phyloP scores from a whole-genome alignment of 2,888 invertebrate species.

The Plagodis dolabraria region DNA sequence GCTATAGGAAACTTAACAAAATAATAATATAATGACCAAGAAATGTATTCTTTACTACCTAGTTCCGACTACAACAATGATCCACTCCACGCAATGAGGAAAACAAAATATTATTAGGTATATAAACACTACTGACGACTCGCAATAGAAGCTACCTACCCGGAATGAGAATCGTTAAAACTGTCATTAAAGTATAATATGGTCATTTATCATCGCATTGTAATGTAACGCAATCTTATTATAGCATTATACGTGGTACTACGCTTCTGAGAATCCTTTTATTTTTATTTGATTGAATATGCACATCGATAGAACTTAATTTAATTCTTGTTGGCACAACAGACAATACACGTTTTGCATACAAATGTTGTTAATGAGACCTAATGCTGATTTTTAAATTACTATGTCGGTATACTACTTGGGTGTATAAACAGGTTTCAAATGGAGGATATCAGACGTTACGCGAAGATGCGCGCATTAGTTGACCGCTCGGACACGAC shows the following conservation, averaged over 20 bases:
- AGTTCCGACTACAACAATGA: slow-evolving; percentile 2
- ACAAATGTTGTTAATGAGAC: slow-evolving; percentile 13
- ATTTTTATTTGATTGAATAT: neutral
- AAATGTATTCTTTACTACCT: too few species aligned
- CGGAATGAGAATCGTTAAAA: slow-evolving; percentile 20
- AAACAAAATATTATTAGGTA: slow-evolving; percentile 6
- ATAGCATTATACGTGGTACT: too few species aligned
- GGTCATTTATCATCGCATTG: slow-evolving; percentile 10
- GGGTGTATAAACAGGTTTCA: slow-evolving; percentile 48
- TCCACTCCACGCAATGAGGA: slow-evolving; percentile 7
- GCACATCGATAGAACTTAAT: slow-evolving; percentile 1
- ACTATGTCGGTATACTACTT: slow-evolving; percentile 8
- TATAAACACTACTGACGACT: slow-evolving; percentile 7
- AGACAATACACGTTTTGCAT: slow-evolving; percentile 19
- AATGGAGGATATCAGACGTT: slow-evolving; percentile 38
- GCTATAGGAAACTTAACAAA: neutral
- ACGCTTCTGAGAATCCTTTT: too few species aligned
- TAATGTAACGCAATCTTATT: slow-evolving; percentile 8
- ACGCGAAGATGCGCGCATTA: slow-evolving; percentile 49
- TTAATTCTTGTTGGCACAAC: slow-evolving; percentile 8
- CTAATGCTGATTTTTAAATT: slow-evolving; percentile 10
- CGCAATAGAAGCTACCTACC: slow-evolving; percentile 5
- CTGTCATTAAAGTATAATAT: slow-evolving; percentile 17
- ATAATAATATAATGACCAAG: too few species aligned
- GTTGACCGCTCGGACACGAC: slow-evolving; percentile 44